Evolutionary conservation across 1,140 invertebrate species (phyloP), one percentile per base, ranked within the genome.

Genomic region (Antheraea mylitta): DNA sequence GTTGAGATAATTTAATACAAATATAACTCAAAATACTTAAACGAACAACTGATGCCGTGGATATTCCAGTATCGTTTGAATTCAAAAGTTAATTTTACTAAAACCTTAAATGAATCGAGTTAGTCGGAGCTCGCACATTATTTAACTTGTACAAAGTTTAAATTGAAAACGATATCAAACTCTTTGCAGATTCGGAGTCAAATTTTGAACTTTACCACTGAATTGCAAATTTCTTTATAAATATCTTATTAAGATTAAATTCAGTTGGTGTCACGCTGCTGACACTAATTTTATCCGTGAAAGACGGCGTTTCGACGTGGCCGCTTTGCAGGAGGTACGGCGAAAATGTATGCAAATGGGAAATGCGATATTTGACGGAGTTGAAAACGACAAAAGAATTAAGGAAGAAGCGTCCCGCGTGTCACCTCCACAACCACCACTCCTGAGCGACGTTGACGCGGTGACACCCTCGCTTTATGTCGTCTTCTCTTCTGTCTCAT

Each of bases 151-250:
- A 83, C 82, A 80, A 91, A 91, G 82, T 90, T 91, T 91, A 90
- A 91, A 91, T 90, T 91, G 88, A 89, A 89, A 90, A 91, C 80
- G 87, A 81, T 77, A 86, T 79, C 79, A 72, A 91, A 92, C 90
- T 92, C 90, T 89, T 89, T 89, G 83, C 82, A 79, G 79, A 86
- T 82, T 83, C 80, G 77, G 81, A 88, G 81, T 89, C 86, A 88
- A 92, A 90, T 89, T 90, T 86, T 90, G 87, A 90, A 92, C 87
- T 92, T 90, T 89, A 87, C 85, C 78, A 84, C 82, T 90, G 89
- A 91, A 91, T 92, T 80, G 85, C 88, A 92, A 88, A 90, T 89
- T 89, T 89, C 89, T 90, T 90, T 90, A 92, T 92, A 92, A 92
- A 92, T 92, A 92, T 90, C 83, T 90, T 90, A 92, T 90, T 88